These are phyloP conservation scores for Carposina sasakii DNA, from an alignment of 1,140 invertebrate species.

Conservation along the genomic window DNA sequence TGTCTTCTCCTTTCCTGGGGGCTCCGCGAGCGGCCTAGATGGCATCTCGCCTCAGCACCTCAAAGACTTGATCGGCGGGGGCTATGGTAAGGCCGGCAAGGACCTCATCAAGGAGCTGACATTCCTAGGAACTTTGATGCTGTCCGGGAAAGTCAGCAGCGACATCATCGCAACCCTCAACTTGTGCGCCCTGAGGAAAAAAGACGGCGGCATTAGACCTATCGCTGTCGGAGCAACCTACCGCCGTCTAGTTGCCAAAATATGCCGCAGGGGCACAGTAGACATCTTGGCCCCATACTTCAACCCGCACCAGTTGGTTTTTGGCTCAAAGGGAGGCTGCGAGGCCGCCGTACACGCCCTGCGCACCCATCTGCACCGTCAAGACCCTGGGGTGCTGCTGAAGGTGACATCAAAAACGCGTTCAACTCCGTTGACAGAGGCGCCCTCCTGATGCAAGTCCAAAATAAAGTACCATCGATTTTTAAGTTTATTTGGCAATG, in stretches of 20 bases:
- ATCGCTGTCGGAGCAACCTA: neutral
- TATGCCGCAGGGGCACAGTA: neutral
- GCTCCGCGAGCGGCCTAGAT: too few relatives aligned
- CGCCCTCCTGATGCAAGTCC: neutral
- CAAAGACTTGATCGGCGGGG: too few relatives aligned
- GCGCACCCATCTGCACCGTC: neutral
- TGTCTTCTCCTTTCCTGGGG: too few relatives aligned
- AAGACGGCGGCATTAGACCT: neutral
- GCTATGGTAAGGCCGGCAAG: too few relatives aligned
- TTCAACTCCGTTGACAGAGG: constrained; percentile 6
- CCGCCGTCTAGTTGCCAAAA: neutral
- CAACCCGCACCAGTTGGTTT: neutral
- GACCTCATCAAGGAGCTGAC: too few relatives aligned
- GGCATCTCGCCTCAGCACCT: too few relatives aligned
- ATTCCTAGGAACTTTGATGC: too few relatives aligned
- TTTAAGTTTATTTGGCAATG: constrained; percentile 1
- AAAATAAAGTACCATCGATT: neutral
- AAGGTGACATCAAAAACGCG: neutral
- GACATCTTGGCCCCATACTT: neutral
- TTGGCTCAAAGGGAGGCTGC: neutral
- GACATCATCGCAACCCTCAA: too few relatives aligned
- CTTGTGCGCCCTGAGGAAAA: neutral
- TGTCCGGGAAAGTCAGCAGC: too few relatives aligned
- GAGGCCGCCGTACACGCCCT: neutral
- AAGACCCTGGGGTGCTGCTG: neutral